These are phyloP conservation scores for Conger conger DNA, from an alignment of 2,113 vertebrate genomes.

Conservation along the genomic window DNA sequence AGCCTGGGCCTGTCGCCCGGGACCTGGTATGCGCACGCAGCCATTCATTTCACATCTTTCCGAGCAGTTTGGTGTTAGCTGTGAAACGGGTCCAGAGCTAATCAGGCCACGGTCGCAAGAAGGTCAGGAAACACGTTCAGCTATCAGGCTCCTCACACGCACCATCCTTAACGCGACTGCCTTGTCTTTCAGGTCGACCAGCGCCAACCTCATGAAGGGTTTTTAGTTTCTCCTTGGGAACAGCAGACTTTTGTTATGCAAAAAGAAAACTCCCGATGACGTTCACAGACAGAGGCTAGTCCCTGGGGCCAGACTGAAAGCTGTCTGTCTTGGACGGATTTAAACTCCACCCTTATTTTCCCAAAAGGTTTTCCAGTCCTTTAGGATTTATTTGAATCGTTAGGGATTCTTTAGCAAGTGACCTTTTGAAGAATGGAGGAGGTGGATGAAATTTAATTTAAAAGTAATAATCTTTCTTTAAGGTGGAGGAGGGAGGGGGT, in stretches of 20 bases:
- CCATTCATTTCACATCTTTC: neutral
- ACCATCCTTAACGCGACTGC: neutral
- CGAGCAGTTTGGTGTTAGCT: constrained; percentile 45
- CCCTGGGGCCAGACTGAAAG: neutral
- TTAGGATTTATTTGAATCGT: neutral
- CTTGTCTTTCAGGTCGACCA: neutral
- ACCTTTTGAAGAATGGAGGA: neutral
- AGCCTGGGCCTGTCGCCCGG: neutral
- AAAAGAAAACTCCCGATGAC: neutral
- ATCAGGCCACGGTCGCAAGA: constrained; percentile 27
- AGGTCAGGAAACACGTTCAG: constrained; percentile 28
- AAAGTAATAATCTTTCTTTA: neutral
- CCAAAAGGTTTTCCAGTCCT: neutral
- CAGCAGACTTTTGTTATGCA: neutral
- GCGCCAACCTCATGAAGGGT: neutral
- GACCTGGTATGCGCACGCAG: constrained; percentile 12
- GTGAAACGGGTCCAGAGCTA: constrained; percentile 32
- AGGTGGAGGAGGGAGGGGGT: neutral
- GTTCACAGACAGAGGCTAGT: neutral
- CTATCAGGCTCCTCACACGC: neutral
- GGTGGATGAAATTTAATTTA: neutral
- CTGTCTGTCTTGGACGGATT: neutral
- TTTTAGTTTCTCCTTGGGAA: neutral
- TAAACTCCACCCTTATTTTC: neutral
- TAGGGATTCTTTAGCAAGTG: neutral